Evolutionary conservation across 1,140 invertebrate species (phyloP), one percentile per base, ranked within the genome.

Genomic region (Rhynchophorus ferrugineus): DNA sequence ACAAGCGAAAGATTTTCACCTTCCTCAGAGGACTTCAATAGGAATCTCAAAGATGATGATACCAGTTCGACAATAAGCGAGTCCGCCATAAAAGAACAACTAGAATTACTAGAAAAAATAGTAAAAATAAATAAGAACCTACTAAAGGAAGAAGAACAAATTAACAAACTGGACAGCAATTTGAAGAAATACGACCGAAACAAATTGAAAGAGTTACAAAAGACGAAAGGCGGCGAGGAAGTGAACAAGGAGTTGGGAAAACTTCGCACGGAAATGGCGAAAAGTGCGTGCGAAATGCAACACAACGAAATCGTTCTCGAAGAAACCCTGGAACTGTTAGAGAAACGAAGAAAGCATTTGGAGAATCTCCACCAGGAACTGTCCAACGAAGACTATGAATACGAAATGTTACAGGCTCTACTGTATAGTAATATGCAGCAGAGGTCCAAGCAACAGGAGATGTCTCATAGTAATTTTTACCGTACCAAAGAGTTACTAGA

Each of bases 41-140:
- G 75, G 74, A 54, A 78, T 70, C 63, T 66, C 69, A 55, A 73
- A 71, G 52, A 74, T 62, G 68, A 76, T 38, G 65, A 69, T 41
- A 63, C 61, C 2, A 68, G 60, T 54, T 66, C 65, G 1, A 68
- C 62, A 2, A 49, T 64, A 7, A 69, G 65, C 33, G 66, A 68
- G 42, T 54, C 64, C 6, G 62, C 59, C 0, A 37, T 78, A 62
- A 69, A 72, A 58, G 73, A 77, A 63, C 77, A 83, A 68, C 64
- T 84, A 3, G 78, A 81, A 55, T 69, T 85, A 43, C 71, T 84
- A 59, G 83, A 87, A 60, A 82, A 81, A 63, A 75, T 87, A 17
- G 74, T 82, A 5, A 78, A 81, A 14, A 70, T 89, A 11, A 87
- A 87, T 60, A 82, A 84, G 59, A 75, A 78, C 53, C 69, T 88